Evolutionary conservation across 2,888 invertebrate genomes (phyloP).

Genomic region (Palloptera scutellata): DNA sequence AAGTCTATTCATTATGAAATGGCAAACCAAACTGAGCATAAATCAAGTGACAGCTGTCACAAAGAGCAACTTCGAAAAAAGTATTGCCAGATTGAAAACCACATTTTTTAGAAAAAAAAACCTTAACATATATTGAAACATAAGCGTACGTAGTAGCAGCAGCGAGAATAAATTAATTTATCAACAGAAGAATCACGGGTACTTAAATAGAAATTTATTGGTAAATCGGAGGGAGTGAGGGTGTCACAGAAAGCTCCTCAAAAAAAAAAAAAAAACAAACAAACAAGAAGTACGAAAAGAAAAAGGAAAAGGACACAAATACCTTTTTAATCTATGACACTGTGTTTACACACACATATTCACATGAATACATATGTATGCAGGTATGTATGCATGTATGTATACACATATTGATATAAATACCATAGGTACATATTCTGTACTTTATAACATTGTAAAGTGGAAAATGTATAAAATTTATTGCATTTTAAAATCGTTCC

Average conservation of each 20-base stretch:
- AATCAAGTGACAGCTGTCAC: no score
- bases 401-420: background rate
- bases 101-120: no score
- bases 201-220: conserved; percentile 35
- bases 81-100: no score
- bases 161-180: conserved; percentile 24
- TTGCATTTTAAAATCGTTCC: conserved; percentile 39
- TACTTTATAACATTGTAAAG: conserved; percentile 11
- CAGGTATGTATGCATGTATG: background rate
- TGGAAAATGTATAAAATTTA: conserved; percentile 30
- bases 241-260: no score
- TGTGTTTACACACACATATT: background rate
- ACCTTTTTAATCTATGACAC: conserved; percentile 31
- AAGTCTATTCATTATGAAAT: no score
- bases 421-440: conserved; percentile 4
- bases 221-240: conserved; percentile 32
- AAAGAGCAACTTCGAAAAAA: no score
- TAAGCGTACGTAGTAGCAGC: no score
- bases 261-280: conserved; percentile 26
- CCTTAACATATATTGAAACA: no score
- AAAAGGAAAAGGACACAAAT: background rate
- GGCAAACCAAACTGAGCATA: no score
- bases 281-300: background rate
- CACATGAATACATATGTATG: background rate
- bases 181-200: conserved; percentile 32